These are phyloP conservation scores for Copidosoma aretas DNA, from an alignment of 2,888 invertebrate species.

Conservation along the genomic window DNA sequence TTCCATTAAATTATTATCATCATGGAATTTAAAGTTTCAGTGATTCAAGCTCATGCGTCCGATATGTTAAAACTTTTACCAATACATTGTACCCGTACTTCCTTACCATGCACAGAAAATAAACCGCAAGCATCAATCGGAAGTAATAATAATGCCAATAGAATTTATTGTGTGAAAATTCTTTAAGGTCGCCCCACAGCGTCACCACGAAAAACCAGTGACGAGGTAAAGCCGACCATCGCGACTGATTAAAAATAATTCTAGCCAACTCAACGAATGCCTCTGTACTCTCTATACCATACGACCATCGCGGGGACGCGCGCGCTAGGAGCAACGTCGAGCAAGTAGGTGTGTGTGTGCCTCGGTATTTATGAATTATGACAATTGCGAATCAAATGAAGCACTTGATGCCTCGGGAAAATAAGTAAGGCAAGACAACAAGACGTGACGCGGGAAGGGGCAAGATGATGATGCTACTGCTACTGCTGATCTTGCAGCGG, in stretches of 20 bases:
- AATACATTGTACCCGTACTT: no score
- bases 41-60: no score
- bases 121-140: no score
- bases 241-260: constrained; percentile 15
- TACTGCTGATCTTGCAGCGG: constrained; percentile 24
- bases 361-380: constrained; percentile 47
- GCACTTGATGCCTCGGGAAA: constrained; percentile 45
- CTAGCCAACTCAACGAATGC: constrained; percentile 9
- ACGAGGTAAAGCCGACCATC: neutral
- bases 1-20: no score
- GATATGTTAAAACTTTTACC: no score
- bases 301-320: constrained; percentile 16
- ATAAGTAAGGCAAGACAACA: no score
- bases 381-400: constrained; percentile 57
- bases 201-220: neutral
- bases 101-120: no score
- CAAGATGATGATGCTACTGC: constrained; percentile 7
- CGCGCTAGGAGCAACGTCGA: no score
- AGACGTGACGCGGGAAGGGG: constrained; percentile 27
- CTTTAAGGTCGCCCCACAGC: no score
- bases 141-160: no score
- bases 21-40: no score
- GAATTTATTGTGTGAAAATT: no score
- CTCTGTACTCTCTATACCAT: neutral
- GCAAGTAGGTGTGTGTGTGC: constrained; percentile 38